Base-by-base conservation (phyloP, 2,113 vertebrate genomes). In the Limnothrissa miodon region DNA sequence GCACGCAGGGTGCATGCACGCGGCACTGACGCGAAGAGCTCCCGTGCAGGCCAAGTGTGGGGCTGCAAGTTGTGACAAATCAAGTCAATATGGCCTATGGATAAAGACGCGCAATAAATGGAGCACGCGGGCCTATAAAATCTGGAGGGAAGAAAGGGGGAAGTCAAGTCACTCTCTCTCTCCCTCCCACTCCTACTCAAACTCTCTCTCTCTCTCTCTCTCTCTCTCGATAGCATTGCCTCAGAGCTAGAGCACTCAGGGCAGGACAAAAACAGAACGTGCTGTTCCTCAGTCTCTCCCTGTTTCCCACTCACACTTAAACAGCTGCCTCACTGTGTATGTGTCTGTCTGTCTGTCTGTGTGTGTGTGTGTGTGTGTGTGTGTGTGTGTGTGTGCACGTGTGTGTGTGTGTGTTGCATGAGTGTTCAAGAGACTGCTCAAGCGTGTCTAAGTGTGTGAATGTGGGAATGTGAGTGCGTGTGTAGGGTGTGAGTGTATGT, bases 231-330 rank as follows among this genome's bases (percentile, higher is more conserved):
- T 78, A 45, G 23, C 81, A 83, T 89, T 84, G 83, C 79, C 84
- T 87, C 84, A 86, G 80, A 87, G 79, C 42, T 51, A 78, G 15
- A 82, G 84, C 80, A 80, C 85, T 85, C 39, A 39, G 62, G 51
- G 80, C 42, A 44, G 84, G 45, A 81, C 81, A 53, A 48, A 84
- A 84, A 84, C 78, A 89, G 86, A 84, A 89, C 88, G 84, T 62
- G 80, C 83, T 87, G 88, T 89, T 87, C 85, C 82, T 82, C 39
- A 23, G 36, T 39, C 56, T 36, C 66, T 48, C 81, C 44, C 62
- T 39, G 48, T 79, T 79, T 83, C 81, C 39, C 83, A 46, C 79
- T 80, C 78, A 29, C 80, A 80, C 10, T 74, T n/a, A 83, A 86
- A 86, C 79, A 90, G 88, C 85, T 88, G 87, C 79, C 74, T 86